Evolutionary conservation across 2,113 vertebrate species (phyloP).

Genomic region (Cryptotis parvus): DNA sequence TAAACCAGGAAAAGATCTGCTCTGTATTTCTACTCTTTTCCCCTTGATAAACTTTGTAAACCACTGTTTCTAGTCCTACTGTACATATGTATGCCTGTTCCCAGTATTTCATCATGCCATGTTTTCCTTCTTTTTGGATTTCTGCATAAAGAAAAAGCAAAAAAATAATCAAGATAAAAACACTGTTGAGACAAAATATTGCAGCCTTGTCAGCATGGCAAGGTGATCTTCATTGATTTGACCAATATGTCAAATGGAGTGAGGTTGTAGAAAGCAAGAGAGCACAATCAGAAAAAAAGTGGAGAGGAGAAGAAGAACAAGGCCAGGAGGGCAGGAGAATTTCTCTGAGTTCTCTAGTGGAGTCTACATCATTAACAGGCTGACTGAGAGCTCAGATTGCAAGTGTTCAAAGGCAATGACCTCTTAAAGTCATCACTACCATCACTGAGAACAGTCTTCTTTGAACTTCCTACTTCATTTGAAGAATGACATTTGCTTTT

Average conservation of each 20-base stretch:
- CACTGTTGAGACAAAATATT: background rate
- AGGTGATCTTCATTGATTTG: background rate
- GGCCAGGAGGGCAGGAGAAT: background rate
- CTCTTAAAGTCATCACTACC: no score
- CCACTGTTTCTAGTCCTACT: background rate
- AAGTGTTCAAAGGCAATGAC: no score
- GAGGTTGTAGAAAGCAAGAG: background rate
- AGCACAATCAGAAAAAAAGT: background rate
- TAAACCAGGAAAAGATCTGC: no score
- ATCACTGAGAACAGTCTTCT: no score
- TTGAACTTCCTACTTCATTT: no score
- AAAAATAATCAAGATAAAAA: background rate
- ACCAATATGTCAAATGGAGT: background rate
- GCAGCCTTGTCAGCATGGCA: background rate
- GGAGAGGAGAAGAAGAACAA: background rate
- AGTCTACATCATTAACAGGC: no score
- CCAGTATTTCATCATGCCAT: background rate
- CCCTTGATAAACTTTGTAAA: no score
- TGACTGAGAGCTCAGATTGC: no score
- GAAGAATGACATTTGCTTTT: no score
- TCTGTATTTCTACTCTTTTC: no score
- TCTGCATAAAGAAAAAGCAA: background rate
- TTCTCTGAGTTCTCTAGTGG: fast-evolving
- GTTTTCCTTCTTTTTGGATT: background rate
- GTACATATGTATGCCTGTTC: no score